Evolutionary conservation across 1,140 invertebrate genomes (phyloP), one percentile per base, ranked within the genome.

Genomic region (Sminthurinus signatus): DNA sequence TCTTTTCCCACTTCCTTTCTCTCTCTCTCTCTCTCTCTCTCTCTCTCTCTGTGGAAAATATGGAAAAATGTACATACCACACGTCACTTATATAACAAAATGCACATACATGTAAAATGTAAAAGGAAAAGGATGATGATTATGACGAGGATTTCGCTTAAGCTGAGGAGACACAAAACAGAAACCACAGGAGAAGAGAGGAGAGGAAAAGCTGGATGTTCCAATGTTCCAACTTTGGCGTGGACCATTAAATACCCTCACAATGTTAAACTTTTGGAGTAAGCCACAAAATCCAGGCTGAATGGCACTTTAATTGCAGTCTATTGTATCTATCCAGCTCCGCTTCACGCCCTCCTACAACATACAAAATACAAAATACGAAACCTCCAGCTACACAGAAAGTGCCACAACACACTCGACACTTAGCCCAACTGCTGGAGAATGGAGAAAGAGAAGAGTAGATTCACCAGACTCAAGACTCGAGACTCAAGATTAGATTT

Each of bases 281-380:
- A 32, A 57, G 56, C 57, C 62, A 60, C 50, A 60, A 65, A 65
- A 65, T 69, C 25, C 32, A 31, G 52, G 32, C 29, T 69, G 58
- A 69, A 69, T 69, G 63, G 67, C 46, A 64, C 64, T 36, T 64
- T 69, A 69, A 69, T 69, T 69, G 67, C 67, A 69, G 50, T 65
- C 58, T 65, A 65, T 64, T 69, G 67, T 65, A 50, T 19, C 63
- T 60, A 15, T 17, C 39, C 61, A n/a, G n/a, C n/a, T n/a, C n/a
- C n/a, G n/a, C 42, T 36, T 25, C 28, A 14, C 52, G 23, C 25
- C 17, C 32, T 21, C 46, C 10, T 25, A 36, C 59, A n/a, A n/a
- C n/a, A n/a, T n/a, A n/a, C n/a, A n/a, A n/a, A n/a, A n/a, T n/a
- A n/a, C n/a, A n/a, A n/a, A n/a, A n/a, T n/a, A n/a, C n/a, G 8